Evolutionary conservation across 2,113 vertebrate species (phyloP).

Genomic region (Oreocharis arfaki): DNA sequence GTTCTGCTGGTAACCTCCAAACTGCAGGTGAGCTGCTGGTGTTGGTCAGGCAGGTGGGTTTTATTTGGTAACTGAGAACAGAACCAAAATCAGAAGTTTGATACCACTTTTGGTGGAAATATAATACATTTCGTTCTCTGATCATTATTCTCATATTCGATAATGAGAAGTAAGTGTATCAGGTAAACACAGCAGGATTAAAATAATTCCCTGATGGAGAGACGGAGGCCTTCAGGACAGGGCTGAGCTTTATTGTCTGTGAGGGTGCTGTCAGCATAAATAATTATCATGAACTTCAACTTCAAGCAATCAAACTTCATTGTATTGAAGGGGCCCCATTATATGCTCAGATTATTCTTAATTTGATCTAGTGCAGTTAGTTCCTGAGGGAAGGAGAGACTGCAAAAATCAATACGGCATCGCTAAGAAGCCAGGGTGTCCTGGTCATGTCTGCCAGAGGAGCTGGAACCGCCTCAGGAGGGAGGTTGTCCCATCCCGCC

Average conservation of each 20-base stretch:
- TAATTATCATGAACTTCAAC: conserved; percentile 66
- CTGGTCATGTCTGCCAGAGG: not conserved
- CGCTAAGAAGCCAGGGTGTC: not conserved
- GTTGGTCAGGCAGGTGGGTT: not conserved
- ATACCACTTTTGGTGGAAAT: not conserved
- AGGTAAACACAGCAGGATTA: not conserved
- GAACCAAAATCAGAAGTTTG: not conserved
- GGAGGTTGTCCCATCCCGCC: not conserved
- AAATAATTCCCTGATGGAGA: not conserved
- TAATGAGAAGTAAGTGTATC: not conserved
- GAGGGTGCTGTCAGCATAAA: conserved; percentile 55
- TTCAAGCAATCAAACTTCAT: conserved; percentile 51
- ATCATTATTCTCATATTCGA: not conserved
- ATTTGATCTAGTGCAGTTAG: conserved; percentile 60
- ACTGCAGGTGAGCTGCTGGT: not conserved
- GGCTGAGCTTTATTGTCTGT: conserved; percentile 20
- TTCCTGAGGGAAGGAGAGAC: conserved; percentile 55
- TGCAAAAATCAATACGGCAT: conserved; percentile 57
- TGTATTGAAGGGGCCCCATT: conserved; percentile 41
- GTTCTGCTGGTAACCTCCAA: not conserved
- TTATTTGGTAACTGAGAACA: not conserved
- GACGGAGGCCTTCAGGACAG: not conserved
- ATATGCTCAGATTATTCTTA: conserved; percentile 65
- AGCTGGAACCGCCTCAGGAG: not conserved
- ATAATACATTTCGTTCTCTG: not conserved